Evolutionary conservation across 2,113 vertebrate species (phyloP).

Genomic region (Microtus richardsoni): DNA sequence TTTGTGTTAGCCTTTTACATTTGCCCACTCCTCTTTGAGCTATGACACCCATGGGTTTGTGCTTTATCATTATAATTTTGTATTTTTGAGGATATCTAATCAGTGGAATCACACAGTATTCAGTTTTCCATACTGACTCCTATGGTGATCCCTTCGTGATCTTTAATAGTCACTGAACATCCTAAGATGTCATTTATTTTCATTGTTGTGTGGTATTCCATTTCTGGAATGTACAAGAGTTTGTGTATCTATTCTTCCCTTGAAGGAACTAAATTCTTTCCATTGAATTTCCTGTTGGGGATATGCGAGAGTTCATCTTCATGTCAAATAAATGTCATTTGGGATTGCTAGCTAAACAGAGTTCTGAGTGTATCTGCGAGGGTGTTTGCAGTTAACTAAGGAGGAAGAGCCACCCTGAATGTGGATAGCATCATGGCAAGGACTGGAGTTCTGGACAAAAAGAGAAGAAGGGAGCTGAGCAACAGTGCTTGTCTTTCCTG

Average conservation of each 20-base stretch:
- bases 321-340: not conserved
- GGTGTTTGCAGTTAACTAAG: not conserved
- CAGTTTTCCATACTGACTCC: not conserved
- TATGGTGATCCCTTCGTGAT: not conserved
- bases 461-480: not conserved
- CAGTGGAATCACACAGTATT: too few relatives aligned
- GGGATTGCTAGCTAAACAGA: not conserved
- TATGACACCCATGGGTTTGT: not conserved
- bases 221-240: fast-evolving
- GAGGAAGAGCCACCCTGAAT: not conserved
- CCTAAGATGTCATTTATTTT: not conserved
- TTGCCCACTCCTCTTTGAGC: not conserved
- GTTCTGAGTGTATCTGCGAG: not conserved
- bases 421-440: not conserved
- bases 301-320: not conserved
- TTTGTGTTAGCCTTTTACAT: not conserved
- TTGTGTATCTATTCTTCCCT: not conserved
- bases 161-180: not conserved
- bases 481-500: not conserved
- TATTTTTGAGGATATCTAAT: not conserved
- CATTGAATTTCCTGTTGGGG: not conserved
- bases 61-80: not conserved
- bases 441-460: not conserved
- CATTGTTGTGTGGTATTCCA: not conserved
- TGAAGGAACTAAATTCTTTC: not conserved